A percentile compares a stretch with the other conserved stretches of the same genome.
Conservation (phyloP, 2,113 vertebrate species). For the Notarius quadriscutis region DNA sequence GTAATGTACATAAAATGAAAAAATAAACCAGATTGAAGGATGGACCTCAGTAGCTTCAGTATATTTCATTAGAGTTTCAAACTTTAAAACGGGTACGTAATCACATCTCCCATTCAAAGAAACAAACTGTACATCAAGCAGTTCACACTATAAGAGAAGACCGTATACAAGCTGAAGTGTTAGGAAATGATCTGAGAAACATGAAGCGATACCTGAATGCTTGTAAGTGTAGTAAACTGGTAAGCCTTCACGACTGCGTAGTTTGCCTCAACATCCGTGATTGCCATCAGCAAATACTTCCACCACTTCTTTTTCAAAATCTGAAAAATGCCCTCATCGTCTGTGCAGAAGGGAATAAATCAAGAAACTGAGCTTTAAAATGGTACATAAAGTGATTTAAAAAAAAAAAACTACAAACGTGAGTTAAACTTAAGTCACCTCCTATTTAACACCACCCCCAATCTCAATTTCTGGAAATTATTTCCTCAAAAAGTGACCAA, state of each 20-base stretch:
- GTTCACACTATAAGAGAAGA: neutral
- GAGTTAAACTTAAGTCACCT: too few relatives aligned
- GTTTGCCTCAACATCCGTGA: conserved; percentile 94
- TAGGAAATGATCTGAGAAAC: neutral
- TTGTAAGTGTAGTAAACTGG: conserved; percentile 91
- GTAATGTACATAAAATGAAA: neutral
- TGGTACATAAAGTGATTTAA: neutral
- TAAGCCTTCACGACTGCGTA: conserved; percentile 91
- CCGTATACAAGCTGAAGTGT: neutral
- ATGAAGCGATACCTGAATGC: conserved; percentile 85
- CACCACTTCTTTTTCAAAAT: conserved; percentile 90
- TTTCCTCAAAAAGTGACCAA: neutral
- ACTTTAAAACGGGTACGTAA: neutral
- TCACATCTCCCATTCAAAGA: neutral
- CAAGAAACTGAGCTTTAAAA: neutral
- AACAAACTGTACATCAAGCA: neutral
- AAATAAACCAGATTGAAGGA: neutral
- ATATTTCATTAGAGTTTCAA: neutral
- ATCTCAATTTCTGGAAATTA: neutral
- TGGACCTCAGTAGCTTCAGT: neutral
- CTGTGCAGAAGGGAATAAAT: conserved; percentile 61
- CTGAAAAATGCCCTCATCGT: conserved; percentile 73
- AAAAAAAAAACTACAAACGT: too few relatives aligned
- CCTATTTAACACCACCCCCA: too few relatives aligned
- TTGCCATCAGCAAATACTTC: conserved; percentile 89